phyloP scores from a whole-genome alignment of 2,113 vertebrate species.

The Ophthalmolycus amberensis region DNA sequence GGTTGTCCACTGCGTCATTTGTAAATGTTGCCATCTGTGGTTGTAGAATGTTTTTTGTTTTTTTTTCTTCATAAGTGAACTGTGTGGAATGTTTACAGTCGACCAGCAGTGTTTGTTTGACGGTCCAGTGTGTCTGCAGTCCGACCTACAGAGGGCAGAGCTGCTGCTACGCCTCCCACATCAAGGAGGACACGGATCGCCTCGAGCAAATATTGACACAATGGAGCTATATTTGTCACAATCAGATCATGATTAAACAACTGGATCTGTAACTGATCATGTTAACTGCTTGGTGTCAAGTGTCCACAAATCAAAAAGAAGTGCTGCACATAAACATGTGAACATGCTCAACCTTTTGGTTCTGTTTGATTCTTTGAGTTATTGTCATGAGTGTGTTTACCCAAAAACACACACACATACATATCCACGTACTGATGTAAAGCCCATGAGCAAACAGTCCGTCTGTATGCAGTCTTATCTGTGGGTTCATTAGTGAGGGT shows the following conservation, averaged over 20 bases:
- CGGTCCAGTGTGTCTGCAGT: background rate
- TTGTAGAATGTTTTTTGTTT: background rate
- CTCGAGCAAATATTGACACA: conserved; percentile 69
- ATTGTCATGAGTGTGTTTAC: conserved; percentile 11
- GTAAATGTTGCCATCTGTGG: conserved; percentile 4
- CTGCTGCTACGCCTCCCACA: conserved; percentile 12
- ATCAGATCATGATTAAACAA: conserved; percentile 51
- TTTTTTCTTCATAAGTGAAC: background rate
- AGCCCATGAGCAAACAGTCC: conserved; percentile 32
- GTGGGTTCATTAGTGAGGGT: conserved; percentile 33
- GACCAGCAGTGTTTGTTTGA: conserved; percentile 1
- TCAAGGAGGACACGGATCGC: conserved; percentile 27
- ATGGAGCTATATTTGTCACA: conserved; percentile 61
- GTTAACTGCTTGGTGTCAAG: background rate
- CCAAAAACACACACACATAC: background rate
- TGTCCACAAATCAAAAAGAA: background rate
- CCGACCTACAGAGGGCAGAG: conserved; percentile 1
- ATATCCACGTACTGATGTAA: background rate
- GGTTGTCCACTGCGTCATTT: background rate
- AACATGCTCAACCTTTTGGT: background rate
- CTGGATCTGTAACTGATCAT: conserved; percentile 4
- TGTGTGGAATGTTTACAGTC: conserved; percentile 11
- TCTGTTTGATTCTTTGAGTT: background rate
- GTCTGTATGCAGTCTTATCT: conserved; percentile 44
- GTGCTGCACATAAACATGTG: conserved; percentile 11